These are phyloP conservation scores for Corythornis vintsioides DNA, from an alignment of 2,113 vertebrate species.

Conservation along the genomic window DNA sequence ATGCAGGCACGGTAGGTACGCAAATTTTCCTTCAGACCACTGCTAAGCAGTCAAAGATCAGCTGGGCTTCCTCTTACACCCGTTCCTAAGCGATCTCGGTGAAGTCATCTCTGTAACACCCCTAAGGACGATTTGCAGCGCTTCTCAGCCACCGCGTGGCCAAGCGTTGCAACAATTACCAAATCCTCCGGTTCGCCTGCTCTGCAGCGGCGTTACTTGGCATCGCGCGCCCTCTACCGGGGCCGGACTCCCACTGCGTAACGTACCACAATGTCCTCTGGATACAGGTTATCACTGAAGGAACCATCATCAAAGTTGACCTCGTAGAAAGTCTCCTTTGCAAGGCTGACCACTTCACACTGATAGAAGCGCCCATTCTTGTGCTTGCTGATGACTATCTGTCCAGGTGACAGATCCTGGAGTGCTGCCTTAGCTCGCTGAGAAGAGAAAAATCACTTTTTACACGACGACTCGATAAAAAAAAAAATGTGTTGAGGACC, in stretches of 20 bases:
- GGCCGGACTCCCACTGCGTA: neutral
- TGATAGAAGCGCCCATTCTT: slow-evolving; percentile 98
- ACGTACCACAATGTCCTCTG: slow-evolving; percentile 96
- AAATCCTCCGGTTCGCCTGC: neutral
- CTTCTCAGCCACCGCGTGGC: neutral
- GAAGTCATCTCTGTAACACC: neutral
- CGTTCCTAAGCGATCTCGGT: neutral
- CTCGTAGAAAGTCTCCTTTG: slow-evolving; percentile 96
- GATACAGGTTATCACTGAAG: slow-evolving; percentile 97
- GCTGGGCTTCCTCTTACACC: neutral
- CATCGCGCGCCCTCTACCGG: neutral
- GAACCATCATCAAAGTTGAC: slow-evolving; percentile 98
- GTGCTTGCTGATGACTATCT: slow-evolving; percentile 96
- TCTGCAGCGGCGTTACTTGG: neutral
- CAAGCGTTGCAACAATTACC: neutral
- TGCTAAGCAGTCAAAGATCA: neutral
- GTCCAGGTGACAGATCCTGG: slow-evolving; percentile 90
- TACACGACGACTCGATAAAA: neutral
- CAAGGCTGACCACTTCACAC: slow-evolving; percentile 92
- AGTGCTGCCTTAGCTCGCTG: slow-evolving; percentile 90
- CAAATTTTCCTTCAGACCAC: neutral
- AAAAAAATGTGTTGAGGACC: neutral
- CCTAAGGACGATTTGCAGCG: neutral
- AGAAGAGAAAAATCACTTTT: neutral
- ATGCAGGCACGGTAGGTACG: neutral